Conservation (phyloP, 2,797 vertebrate species). For the Hydrocynus forskahlii region DNA sequence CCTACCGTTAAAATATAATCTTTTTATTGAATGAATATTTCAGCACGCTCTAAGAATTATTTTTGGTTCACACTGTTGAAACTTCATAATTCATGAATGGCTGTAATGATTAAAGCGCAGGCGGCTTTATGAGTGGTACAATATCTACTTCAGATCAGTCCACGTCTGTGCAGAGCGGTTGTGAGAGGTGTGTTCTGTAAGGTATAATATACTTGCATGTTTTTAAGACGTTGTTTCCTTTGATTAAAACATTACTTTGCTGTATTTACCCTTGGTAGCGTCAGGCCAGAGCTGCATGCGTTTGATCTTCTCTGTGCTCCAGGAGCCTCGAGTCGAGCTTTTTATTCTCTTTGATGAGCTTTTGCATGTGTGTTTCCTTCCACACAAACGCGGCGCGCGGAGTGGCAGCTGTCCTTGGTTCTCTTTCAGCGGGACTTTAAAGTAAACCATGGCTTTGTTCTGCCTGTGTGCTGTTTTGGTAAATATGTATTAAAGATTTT, state of each 20-base stretch:
- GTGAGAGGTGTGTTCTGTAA: background rate
- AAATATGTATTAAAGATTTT: background rate
- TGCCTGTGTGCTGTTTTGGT: background rate
- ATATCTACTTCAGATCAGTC: background rate
- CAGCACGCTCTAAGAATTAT: too few species aligned
- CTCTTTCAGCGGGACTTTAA: background rate
- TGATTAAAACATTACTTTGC: background rate
- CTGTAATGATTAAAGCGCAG: background rate
- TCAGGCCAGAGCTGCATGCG: background rate
- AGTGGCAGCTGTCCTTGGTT: background rate
- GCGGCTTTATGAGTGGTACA: background rate
- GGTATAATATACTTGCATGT: background rate
- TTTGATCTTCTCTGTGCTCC: background rate
- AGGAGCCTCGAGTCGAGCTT: background rate
- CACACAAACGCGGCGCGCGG: background rate
- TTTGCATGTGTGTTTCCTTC: background rate
- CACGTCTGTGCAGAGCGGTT: background rate
- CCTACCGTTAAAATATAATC: too few species aligned
- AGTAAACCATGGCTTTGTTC: background rate
- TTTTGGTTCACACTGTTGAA: too few species aligned
- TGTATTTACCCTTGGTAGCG: background rate
- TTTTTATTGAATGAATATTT: too few species aligned
- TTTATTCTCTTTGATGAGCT: conserved; percentile 16
- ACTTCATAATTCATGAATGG: too few species aligned
- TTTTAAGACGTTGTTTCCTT: background rate